Evolutionary conservation across 2,888 invertebrate species (phyloP), one percentile per base, ranked within the genome.

Genomic region (Gortyna flavago): DNA sequence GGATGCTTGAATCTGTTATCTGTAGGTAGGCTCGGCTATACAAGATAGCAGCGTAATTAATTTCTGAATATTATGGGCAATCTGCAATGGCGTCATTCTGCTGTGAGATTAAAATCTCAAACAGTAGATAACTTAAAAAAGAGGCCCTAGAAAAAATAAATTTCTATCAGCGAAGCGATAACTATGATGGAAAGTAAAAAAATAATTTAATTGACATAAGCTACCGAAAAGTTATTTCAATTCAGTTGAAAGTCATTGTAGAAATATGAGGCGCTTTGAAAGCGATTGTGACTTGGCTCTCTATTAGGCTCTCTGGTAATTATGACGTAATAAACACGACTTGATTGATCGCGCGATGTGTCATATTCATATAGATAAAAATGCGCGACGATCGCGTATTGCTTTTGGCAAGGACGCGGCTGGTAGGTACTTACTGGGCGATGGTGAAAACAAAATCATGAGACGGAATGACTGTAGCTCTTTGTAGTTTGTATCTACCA

Each of bases 401-500:
- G 18, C 21, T 35, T 21, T 21, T 32, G 21, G 32, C 21, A 9
- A 32, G 32, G 32, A 32, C 9, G 21, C 21, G 21, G 21, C 32
- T 29, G 21, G 16, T 16, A 68, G 25, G 25, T 16, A 25, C 96
- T 93, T 64, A 96, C 80, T 1, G 97, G 97, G 95, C 92, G 18
- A 97, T 88, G 9, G 88, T 92, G 80, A 95, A 97, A 54, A 90
- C 91, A 80, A 95, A 96, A 35, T 83, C 85, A 38, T 89, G 72
- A 44, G 87, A 62, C 32, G 94, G 90, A 13, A 72, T 64, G 81
- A 97, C 72, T 77, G 81, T 4, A 97, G 97, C 4, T 87, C 82
- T 81, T 97, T 93, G 78, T 96, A 97, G 85, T 97, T 97, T 29
- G 96, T 96, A 81, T 97, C 97, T 1, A 41, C 87, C 25, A 44